A percentile compares a stretch with the other conserved stretches of the same genome.
Conservation (phyloP, 2,113 vertebrate genomes). For the Ivindomyrus marchei region DNA sequence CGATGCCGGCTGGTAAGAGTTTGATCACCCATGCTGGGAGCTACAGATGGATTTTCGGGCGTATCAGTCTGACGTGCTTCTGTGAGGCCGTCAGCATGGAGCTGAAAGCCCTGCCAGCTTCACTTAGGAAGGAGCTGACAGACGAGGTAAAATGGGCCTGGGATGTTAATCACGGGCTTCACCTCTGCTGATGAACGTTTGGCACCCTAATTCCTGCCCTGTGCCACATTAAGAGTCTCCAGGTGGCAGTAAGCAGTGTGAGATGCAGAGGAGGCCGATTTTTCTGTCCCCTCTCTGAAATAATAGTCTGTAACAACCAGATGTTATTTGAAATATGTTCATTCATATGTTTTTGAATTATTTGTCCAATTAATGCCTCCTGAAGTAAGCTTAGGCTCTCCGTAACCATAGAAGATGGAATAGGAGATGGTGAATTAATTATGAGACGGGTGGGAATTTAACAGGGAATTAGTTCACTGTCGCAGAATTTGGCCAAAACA, state of each 20-base stretch:
- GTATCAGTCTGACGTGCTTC: not conserved
- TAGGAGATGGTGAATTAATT: not conserved
- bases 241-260: not conserved
- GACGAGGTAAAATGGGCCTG: not conserved
- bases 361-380: not conserved
- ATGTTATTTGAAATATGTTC: not conserved
- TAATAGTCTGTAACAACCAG: not conserved
- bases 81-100: not conserved
- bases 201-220: conserved; percentile 10
- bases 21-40: not conserved
- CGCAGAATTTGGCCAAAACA: not conserved
- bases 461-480: not conserved
- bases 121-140: not conserved
- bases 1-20: not conserved
- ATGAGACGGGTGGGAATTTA: not conserved
- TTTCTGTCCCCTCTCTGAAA: not conserved
- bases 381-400: not conserved
- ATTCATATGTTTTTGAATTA: not conserved
- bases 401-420: not conserved
- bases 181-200: not conserved
- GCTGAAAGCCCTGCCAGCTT: not conserved
- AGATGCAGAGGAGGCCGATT: not conserved
- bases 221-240: not conserved
- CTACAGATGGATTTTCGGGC: not conserved
- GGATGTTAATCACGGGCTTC: not conserved